These are phyloP conservation scores for Streptopelia turtur DNA, from an alignment of 2,797 vertebrate species.

Conservation along the genomic window DNA sequence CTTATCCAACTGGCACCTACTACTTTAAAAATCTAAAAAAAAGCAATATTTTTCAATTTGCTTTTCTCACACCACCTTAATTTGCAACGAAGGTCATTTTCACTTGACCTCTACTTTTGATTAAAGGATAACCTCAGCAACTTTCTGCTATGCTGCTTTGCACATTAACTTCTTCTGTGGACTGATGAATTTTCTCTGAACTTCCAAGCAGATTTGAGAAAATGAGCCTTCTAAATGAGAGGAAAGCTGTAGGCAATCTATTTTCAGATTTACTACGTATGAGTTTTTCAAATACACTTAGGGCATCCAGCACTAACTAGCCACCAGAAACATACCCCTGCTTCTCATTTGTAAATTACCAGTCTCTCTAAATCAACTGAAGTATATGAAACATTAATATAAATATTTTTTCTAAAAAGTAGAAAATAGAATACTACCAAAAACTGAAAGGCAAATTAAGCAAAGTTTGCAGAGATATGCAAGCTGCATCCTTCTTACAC, in stretches of 20 bases:
- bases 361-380: neutral
- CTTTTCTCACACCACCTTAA: neutral
- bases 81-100: neutral
- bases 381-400: neutral
- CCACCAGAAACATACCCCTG: neutral
- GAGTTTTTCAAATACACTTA: neutral
- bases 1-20: neutral
- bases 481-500: neutral
- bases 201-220: neutral
- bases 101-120: neutral
- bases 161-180: neutral
- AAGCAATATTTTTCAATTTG: fast-evolving
- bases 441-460: neutral
- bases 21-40: neutral
- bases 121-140: neutral
- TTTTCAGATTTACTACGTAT: neutral
- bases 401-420: neutral
- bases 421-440: neutral
- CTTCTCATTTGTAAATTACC: neutral
- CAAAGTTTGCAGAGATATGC: neutral
- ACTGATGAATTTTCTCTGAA: neutral
- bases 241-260: neutral
- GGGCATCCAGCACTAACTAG: neutral
- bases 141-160: neutral
- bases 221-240: neutral